These are phyloP conservation scores for Tuberolachnus salignus DNA, from an alignment of 2,888 invertebrate species.

Conservation along the genomic window DNA sequence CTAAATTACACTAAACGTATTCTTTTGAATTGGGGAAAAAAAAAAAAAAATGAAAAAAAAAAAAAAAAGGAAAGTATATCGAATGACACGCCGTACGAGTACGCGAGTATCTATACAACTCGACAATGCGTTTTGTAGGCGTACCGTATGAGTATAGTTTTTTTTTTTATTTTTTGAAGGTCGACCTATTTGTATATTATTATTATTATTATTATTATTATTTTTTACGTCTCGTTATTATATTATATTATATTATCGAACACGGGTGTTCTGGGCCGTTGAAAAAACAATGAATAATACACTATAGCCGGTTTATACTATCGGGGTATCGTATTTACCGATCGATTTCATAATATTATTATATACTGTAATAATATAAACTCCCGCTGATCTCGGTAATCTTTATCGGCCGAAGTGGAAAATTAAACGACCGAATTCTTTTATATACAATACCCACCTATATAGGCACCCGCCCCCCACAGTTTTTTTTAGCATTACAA, in stretches of 20 bases:
- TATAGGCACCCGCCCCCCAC: too few species aligned
- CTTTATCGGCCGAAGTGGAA: not conserved
- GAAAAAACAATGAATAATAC: conserved; percentile 43
- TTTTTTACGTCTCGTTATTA: conserved; percentile 31
- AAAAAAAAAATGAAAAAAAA: too few species aligned
- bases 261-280: not conserved
- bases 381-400: conserved; percentile 26
- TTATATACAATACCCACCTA: too few species aligned
- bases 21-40: not conserved
- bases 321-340: conserved; percentile 30
- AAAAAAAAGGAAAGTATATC: conserved; percentile 41
- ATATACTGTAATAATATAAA: not conserved
- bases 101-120: not conserved
- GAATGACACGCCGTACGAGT: conserved; percentile 7
- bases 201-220: too few species aligned
- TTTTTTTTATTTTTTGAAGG: conserved; percentile 46
- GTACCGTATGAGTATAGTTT: conserved; percentile 10
- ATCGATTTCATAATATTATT: conserved; percentile 20
- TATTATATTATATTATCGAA: not conserved
- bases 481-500: too few species aligned
- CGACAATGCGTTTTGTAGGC: conserved; percentile 22
- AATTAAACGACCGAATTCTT: conserved; percentile 12
- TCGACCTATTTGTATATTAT: conserved; percentile 37
- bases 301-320: not conserved
- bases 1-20: too few species aligned